Evolutionary conservation across 2,797 vertebrate genomes (phyloP).

Genomic region (Agapornis canus): DNA sequence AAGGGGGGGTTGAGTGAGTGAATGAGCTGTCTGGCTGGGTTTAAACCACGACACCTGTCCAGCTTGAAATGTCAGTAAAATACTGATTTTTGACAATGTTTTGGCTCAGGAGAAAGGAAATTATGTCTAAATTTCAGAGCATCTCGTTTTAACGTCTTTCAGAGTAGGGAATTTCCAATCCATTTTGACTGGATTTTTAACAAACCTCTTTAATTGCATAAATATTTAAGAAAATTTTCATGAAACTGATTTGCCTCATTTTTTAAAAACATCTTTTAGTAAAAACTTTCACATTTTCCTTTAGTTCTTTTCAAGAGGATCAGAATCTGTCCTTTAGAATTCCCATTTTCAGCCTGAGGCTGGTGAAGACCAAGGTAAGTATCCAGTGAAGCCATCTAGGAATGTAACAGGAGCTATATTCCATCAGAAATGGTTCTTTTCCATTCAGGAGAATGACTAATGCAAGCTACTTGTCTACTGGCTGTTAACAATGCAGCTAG

Average conservation of each 20-base stretch:
- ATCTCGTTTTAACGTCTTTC: background rate
- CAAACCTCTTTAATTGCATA: background rate
- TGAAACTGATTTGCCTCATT: background rate
- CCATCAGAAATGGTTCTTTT: conserved; percentile 40
- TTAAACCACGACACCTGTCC: no score
- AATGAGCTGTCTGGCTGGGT: no score
- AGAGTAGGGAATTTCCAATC: background rate
- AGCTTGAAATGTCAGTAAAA: background rate
- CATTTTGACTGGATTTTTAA: background rate
- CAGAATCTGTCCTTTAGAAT: background rate
- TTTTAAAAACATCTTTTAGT: background rate
- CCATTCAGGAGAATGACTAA: conserved; percentile 37
- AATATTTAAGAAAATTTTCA: background rate
- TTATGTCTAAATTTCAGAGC: background rate
- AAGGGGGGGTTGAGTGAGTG: no score
- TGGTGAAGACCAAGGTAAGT: background rate
- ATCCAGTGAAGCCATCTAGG: conserved; percentile 9
- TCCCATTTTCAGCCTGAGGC: background rate
- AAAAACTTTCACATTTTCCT: background rate
- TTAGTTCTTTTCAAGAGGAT: background rate
- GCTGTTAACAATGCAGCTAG: conserved; percentile 36
- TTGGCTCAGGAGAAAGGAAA: background rate
- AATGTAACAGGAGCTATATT: conserved; percentile 31
- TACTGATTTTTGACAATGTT: background rate
- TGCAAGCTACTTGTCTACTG: background rate